phyloP scores from a whole-genome alignment of 2,888 invertebrate genomes.

The Quadriops clusia region DNA sequence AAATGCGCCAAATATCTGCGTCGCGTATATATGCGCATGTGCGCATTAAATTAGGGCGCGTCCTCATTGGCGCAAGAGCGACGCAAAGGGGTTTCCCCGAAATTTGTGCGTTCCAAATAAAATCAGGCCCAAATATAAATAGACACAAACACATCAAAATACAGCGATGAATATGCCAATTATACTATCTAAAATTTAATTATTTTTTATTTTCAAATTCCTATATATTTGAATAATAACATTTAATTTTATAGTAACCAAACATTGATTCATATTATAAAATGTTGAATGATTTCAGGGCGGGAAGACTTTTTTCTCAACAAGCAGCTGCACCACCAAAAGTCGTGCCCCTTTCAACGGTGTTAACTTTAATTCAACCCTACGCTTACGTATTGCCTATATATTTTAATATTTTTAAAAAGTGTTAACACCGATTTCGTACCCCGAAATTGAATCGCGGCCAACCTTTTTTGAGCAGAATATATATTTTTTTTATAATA shows the following conservation, averaged over 20 bases:
- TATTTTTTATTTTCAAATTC: conserved; percentile 8
- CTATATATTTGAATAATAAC: conserved; percentile 19
- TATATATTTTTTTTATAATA: conserved; percentile 11
- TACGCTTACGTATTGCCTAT: conserved; percentile 21
- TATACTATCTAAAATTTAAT: conserved; percentile 25
- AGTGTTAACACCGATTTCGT: conserved; percentile 14
- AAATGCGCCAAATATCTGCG: background rate
- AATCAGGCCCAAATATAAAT: too few species aligned
- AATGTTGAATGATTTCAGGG: conserved; percentile 32
- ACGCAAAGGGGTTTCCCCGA: too few species aligned
- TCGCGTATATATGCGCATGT: background rate
- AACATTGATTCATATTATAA: conserved; percentile 15
- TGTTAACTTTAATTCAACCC: conserved; percentile 18
- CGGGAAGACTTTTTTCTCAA: conserved; percentile 35
- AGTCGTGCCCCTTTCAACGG: conserved; percentile 33
- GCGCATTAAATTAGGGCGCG: too few species aligned
- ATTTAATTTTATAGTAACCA: conserved; percentile 13
- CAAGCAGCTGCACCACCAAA: conserved; percentile 33
- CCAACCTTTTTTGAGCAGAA: conserved; percentile 5
- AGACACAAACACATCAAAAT: conserved; percentile 28
- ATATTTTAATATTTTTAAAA: conserved; percentile 4
- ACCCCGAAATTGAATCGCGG: conserved; percentile 15
- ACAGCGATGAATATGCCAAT: conserved; percentile 31
- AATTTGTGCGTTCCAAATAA: too few species aligned
- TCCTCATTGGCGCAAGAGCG: too few species aligned